phyloP scores from a whole-genome alignment of 2,888 invertebrate species.

The Oxyteleia sp. region DNA sequence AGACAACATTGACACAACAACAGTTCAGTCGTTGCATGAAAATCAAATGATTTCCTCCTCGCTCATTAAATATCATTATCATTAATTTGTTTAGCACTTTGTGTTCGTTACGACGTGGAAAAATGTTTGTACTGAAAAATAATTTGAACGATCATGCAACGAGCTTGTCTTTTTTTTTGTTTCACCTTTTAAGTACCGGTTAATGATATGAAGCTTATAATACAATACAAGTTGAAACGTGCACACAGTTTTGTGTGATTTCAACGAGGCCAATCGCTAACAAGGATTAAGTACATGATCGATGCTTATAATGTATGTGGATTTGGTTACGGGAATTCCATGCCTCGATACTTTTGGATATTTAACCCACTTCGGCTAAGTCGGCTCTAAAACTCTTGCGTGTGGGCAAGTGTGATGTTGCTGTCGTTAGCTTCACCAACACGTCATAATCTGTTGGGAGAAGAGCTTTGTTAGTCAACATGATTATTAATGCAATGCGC shows the following conservation, averaged over 20 bases:
- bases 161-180: constrained; percentile 1
- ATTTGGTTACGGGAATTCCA: constrained; percentile 45
- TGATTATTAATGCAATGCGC: too few relatives aligned
- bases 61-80: not conserved
- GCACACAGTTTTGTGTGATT: constrained; percentile 47
- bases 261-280: constrained; percentile 52
- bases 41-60: constrained; percentile 1
- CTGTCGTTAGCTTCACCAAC: constrained; percentile 82
- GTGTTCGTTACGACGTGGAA: not conserved
- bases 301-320: constrained; percentile 18
- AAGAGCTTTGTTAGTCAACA: constrained; percentile 80
- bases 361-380: constrained; percentile 63
- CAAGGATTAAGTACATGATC: constrained; percentile 64
- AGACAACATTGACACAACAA: constrained; percentile 48
- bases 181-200: not conserved
- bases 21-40: constrained; percentile 34
- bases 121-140: constrained; percentile 10
- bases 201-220: constrained; percentile 52
- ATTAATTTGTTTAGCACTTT: not conserved
- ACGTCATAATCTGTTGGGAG: constrained; percentile 85
- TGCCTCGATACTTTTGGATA: constrained; percentile 45
- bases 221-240: constrained; percentile 49
- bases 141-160: constrained; percentile 37
- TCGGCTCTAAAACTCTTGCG: constrained; percentile 77
- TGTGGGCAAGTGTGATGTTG: constrained; percentile 78